Conservation (phyloP, 2,113 vertebrate genomes). For the Sorex araneus region DNA sequence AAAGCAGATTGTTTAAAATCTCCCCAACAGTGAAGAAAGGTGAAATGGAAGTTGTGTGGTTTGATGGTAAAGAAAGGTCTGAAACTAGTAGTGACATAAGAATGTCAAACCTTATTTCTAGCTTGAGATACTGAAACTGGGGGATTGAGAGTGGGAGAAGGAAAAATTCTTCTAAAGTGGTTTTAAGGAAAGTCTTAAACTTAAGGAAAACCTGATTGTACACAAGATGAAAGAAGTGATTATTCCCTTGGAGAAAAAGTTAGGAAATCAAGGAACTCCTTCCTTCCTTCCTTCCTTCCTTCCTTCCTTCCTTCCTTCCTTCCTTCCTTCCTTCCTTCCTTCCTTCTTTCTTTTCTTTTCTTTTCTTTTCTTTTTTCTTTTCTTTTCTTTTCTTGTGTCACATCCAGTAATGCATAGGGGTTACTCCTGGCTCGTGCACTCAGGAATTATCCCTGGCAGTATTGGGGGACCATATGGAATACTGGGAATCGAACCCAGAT, state of each 20-base stretch:
- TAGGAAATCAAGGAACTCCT: background rate
- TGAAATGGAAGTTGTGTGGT: background rate
- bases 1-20: background rate
- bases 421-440: no score
- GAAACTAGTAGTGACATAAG: background rate
- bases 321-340: no score
- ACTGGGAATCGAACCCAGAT: no score
- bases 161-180: slow-evolving; percentile 2
- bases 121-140: slow-evolving; percentile 1
- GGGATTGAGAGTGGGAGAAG: background rate
- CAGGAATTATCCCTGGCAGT: no score
- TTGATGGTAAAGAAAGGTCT: no score
- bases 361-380: no score
- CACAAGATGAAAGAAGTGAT: slow-evolving; percentile 1
- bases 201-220: background rate
- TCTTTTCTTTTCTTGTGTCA: no score
- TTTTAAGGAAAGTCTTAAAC: slow-evolving; percentile 28
- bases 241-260: slow-evolving; percentile 24
- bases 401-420: no score
- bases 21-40: slow-evolving; percentile 1
- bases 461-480: no score
- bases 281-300: no score
- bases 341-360: no score
- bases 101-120: slow-evolving; percentile 15
- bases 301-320: no score